Evolutionary conservation across 2,797 vertebrate species (phyloP).

Genomic region (Chlorospingus flavigularis): DNA sequence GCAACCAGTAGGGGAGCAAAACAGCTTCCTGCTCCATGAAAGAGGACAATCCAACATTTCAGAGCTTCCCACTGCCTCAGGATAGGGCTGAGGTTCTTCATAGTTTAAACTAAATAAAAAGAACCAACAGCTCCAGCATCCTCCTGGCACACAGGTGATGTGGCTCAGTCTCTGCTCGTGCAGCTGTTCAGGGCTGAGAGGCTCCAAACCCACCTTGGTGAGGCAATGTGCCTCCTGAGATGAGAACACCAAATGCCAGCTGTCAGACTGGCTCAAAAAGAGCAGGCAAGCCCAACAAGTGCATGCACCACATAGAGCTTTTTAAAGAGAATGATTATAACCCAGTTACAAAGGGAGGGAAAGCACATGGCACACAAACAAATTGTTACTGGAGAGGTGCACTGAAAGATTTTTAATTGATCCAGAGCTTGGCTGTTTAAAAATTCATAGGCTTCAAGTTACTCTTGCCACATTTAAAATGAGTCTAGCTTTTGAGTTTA

Average conservation of each 20-base stretch:
- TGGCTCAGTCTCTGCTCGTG: background rate
- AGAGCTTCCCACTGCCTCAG: background rate
- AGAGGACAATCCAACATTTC: background rate
- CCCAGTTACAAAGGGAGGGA: background rate
- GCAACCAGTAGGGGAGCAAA: accelerated
- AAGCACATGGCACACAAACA: background rate
- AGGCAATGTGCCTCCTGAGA: background rate
- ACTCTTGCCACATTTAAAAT: background rate
- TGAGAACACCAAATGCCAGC: background rate
- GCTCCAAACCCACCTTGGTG: background rate
- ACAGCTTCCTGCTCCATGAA: background rate
- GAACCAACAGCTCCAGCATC: background rate
- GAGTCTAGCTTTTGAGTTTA: background rate
- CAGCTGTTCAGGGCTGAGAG: background rate
- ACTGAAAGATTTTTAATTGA: slow-evolving; percentile 6
- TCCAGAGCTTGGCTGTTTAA: background rate
- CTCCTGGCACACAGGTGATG: background rate
- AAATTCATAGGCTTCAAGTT: background rate
- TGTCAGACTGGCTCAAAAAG: background rate
- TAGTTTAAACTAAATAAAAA: background rate
- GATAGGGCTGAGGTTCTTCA: background rate
- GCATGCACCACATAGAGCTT: background rate
- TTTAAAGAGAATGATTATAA: background rate
- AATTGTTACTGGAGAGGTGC: background rate
- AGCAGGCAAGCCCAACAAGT: accelerated